Conservation (phyloP, 23 tunicate species). For the Phallusia fumigata region DNA sequence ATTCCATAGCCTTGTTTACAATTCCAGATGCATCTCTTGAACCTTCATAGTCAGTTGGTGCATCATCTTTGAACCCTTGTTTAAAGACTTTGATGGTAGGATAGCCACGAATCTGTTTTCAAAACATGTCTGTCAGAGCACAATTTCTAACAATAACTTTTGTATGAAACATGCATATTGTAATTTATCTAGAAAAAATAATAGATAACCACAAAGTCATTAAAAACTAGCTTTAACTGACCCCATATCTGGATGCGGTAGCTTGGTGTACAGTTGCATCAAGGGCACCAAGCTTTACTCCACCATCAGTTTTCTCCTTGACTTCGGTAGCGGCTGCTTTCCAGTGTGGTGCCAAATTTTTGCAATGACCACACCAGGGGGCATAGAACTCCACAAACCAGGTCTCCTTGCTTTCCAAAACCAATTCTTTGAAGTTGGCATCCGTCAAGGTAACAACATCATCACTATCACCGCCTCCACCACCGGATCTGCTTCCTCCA, state of each 20-base stretch:
- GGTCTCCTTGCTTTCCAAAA: constrained; percentile 85
- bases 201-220: too few relatives aligned
- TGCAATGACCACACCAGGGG: constrained; percentile 99
- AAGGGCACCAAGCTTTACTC: constrained; percentile 84
- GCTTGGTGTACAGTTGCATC: constrained; percentile 92
- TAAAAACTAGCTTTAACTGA: constrained; percentile 7
- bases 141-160: too few relatives aligned
- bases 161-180: too few relatives aligned
- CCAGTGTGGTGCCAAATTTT: constrained; percentile 96
- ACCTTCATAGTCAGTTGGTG: constrained; percentile 91
- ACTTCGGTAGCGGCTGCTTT: constrained; percentile 84
- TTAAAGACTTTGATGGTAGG: constrained; percentile 97
- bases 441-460: constrained; percentile 92
- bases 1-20: constrained; percentile 83
- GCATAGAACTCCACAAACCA: constrained; percentile 99
- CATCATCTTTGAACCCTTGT: constrained; percentile 61
- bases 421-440: constrained; percentile 83
- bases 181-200: too few relatives aligned
- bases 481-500: constrained; percentile 10
- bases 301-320: constrained; percentile 69
- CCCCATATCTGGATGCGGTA: constrained; percentile 83
- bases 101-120: constrained; percentile 74
- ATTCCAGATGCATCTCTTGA: constrained; percentile 70
- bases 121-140: not conserved
- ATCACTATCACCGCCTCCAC: constrained; percentile 51